These are phyloP conservation scores for Malaclemys terrapin DNA, from an alignment of 2,113 vertebrate species.

Conservation along the genomic window DNA sequence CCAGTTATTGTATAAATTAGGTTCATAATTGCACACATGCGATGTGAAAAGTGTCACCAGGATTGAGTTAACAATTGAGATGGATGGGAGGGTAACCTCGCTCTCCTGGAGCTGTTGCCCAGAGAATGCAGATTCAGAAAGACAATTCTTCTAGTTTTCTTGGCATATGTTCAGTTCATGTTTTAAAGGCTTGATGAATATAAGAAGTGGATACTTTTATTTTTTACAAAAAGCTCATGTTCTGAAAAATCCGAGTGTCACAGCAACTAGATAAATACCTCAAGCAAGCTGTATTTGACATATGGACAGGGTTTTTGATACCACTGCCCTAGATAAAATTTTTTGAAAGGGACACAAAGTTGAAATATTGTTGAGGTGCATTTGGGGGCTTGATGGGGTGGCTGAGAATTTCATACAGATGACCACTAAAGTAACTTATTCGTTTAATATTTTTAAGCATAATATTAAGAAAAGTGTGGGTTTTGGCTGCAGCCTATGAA, in stretches of 20 bases:
- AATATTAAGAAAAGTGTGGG: background rate
- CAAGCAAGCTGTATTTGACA: background rate
- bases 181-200: background rate
- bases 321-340: background rate
- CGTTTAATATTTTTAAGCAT: background rate
- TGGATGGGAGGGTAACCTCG: rapidly evolving
- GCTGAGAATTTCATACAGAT: background rate
- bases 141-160: background rate
- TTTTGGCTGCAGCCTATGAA: background rate
- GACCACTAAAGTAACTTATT: background rate
- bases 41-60: background rate
- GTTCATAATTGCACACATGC: background rate
- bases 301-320: background rate
- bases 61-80: background rate
- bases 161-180: background rate
- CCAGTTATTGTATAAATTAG: background rate
- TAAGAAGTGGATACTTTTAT: background rate
- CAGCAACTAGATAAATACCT: background rate
- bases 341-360: background rate
- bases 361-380: background rate
- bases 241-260: background rate
- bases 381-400: background rate
- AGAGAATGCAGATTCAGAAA: background rate
- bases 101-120: background rate
- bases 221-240: background rate